Conservation (phyloP, 2,113 vertebrate species). For the Cochlearius cochlearius region DNA sequence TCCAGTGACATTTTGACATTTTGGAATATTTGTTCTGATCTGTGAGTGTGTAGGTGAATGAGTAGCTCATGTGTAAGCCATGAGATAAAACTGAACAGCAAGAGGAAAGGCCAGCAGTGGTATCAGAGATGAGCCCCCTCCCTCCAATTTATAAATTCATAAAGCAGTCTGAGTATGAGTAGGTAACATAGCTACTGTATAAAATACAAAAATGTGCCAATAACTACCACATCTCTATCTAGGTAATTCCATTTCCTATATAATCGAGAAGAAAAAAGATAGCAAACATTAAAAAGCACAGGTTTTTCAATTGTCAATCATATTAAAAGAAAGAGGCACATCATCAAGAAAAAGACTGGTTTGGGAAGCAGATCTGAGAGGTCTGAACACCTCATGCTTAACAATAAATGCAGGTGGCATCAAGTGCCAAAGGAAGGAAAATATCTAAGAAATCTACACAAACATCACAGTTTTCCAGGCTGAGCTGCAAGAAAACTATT, state of each 20-base stretch:
- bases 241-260: background rate
- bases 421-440: background rate
- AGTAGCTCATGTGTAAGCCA: background rate
- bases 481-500: background rate
- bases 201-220: background rate
- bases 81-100: background rate
- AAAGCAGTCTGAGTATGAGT: background rate
- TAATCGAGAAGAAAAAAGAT: background rate
- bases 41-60: background rate
- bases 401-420: background rate
- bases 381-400: background rate
- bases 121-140: background rate
- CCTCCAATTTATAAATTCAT: background rate
- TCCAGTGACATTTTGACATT: background rate
- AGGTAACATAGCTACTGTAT: background rate
- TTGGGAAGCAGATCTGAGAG: background rate
- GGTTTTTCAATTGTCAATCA: fast-evolving
- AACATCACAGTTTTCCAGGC: background rate
- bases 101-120: background rate
- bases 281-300: background rate
- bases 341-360: background rate
- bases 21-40: background rate
- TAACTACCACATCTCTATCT: background rate
- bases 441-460: background rate
- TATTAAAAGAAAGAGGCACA: background rate